phyloP scores from a whole-genome alignment of 2,113 vertebrate genomes.

The Lota lota region DNA sequence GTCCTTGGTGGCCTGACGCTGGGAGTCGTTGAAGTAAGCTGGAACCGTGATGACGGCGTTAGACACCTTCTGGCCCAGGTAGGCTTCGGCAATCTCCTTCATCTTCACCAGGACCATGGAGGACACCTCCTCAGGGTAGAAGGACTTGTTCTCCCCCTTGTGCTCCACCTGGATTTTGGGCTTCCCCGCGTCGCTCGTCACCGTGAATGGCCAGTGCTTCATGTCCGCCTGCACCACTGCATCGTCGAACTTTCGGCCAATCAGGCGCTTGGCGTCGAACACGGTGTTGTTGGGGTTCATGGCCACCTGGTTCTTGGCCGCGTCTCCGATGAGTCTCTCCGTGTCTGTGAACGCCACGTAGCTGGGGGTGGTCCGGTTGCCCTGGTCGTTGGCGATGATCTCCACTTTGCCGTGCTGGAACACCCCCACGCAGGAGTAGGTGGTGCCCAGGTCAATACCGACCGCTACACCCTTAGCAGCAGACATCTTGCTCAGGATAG shows the following conservation, averaged over 20 bases:
- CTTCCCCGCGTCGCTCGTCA: constrained; percentile 56
- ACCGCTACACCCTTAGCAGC: background rate
- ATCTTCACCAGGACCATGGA: constrained; percentile 18
- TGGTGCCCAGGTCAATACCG: constrained; percentile 78
- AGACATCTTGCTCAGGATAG: background rate
- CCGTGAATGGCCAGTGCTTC: constrained; percentile 69
- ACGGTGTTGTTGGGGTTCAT: constrained; percentile 85
- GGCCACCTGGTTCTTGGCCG: constrained; percentile 80
- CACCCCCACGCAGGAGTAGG: constrained; percentile 72
- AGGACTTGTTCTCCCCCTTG: constrained; percentile 63
- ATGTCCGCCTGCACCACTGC: constrained; percentile 62
- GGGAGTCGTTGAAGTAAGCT: constrained; percentile 63
- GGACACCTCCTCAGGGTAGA: constrained; percentile 66
- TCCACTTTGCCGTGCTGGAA: constrained; percentile 88
- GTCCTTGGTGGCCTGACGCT: constrained; percentile 70
- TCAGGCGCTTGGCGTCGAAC: constrained; percentile 84
- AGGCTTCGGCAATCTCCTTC: constrained; percentile 39
- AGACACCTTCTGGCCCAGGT: constrained; percentile 73
- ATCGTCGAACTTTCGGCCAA: constrained; percentile 73
- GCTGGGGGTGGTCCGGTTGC: constrained; percentile 84
- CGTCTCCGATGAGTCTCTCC: constrained; percentile 81
- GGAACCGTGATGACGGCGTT: constrained; percentile 88
- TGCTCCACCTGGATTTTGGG: constrained; percentile 62
- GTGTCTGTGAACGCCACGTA: constrained; percentile 87
- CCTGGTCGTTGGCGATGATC: constrained; percentile 87